A percentile compares a stretch with the other conserved stretches of the same genome.
These are phyloP conservation scores for Mormyrus iriodes DNA, from an alignment of 2,113 vertebrate species.

Conservation along the genomic window DNA sequence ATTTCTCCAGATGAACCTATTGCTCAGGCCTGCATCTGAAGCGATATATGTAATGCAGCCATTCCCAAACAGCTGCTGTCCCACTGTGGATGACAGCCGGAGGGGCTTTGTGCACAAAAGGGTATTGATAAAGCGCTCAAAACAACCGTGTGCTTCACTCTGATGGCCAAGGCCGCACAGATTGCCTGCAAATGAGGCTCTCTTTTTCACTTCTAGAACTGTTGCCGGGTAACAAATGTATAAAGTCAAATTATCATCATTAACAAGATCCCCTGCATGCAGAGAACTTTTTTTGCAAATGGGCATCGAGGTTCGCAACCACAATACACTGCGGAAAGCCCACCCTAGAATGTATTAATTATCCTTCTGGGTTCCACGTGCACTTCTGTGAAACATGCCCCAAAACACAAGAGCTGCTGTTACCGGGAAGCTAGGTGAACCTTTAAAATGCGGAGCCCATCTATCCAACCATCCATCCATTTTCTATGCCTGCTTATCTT, in stretches of 20 bases:
- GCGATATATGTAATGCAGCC: not conserved
- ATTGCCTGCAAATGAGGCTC: not conserved
- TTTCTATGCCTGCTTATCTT: no score
- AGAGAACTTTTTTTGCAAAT: not conserved
- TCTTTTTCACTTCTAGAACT: not conserved
- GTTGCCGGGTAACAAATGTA: not conserved
- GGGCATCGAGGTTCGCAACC: conserved; percentile 16
- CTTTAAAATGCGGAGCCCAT: no score
- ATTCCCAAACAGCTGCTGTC: not conserved
- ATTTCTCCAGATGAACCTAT: not conserved
- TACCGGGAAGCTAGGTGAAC: no score
- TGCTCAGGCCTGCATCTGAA: not conserved
- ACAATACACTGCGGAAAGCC: not conserved
- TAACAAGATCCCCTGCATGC: not conserved
- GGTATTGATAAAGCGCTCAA: conserved; percentile 7
- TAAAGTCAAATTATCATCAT: not conserved
- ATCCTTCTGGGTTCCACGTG: not conserved
- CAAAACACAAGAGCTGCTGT: not conserved
- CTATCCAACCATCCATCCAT: no score
- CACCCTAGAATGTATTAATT: not conserved
- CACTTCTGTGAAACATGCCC: not conserved
- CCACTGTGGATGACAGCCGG: not conserved
- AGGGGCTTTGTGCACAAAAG: not conserved
- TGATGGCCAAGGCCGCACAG: not conserved
- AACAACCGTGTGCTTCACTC: not conserved